Conservation (phyloP, 2,888 invertebrate species). For the Mesopsocus fuscifrons region DNA sequence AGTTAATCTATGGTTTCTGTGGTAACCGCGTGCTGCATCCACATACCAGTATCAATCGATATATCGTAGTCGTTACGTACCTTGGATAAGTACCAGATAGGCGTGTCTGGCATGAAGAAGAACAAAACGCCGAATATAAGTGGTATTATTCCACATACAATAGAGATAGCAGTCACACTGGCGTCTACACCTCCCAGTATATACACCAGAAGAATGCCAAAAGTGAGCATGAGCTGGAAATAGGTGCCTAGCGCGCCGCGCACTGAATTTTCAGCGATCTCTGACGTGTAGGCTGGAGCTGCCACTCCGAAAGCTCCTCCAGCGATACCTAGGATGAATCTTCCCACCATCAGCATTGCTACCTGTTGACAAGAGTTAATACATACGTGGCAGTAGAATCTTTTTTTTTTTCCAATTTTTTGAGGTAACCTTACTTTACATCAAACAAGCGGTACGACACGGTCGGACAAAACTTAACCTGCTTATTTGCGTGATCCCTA, state of each 20-base stretch:
- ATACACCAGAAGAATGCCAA: slow-evolving; percentile 66
- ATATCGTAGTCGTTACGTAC: slow-evolving; percentile 23
- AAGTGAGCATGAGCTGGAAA: slow-evolving; percentile 69
- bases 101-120: slow-evolving; percentile 76
- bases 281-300: slow-evolving; percentile 67
- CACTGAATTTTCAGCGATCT: slow-evolving; percentile 69
- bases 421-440: background rate
- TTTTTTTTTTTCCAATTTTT: slow-evolving; percentile 2
- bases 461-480: no score
- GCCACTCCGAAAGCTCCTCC: slow-evolving; percentile 67
- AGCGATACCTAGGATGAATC: slow-evolving; percentile 52
- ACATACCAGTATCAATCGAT: no score
- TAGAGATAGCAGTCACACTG: slow-evolving; percentile 34
- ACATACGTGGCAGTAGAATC: no score
- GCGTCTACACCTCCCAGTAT: slow-evolving; percentile 31
- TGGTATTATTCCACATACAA: slow-evolving; percentile 44
- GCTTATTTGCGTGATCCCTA: no score
- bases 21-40: no score
- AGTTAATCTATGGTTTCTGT: no score
- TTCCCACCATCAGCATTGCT: slow-evolving; percentile 39
- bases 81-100: slow-evolving; percentile 47
- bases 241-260: slow-evolving; percentile 71
- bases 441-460: no score
- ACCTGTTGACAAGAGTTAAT: slow-evolving; percentile 21
- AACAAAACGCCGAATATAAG: slow-evolving; percentile 48